Evolutionary conservation across 2,888 invertebrate species (phyloP), one percentile per base, ranked within the genome.

Genomic region (Caenorhabditis becei): DNA sequence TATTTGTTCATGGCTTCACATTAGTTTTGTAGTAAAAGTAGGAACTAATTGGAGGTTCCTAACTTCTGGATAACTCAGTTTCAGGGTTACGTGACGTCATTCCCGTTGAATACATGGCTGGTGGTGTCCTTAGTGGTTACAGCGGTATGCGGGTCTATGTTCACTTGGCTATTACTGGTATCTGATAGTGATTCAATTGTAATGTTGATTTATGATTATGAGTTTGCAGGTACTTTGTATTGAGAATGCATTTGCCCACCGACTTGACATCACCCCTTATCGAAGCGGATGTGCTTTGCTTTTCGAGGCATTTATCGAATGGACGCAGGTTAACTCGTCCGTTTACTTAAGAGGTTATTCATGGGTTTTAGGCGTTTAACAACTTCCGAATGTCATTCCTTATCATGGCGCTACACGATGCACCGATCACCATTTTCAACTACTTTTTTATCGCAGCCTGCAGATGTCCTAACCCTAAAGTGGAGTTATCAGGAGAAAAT

Each of bases 301-400:
- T 23, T 81, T 84, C 32, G 90, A 91, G 67, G 88, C 88, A 16
- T 82, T 90, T 56, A 71, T 87, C 23, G 89, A 88, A 54, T 91
- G 91, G 91, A 69, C 90, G 14, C 90, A 89, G 79, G 84, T 86
- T 18, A 35, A 51, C 53, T 44, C 41, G 23, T 28, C 23, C n/a
- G 28, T 58, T 41, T 28, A 18, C 54, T 41, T 26, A 1, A 24
- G 4, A 32, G 16, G 41, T 37, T 70, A 47, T 11, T 32, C n/a
- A 56, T 32, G 14, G 41, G 14, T 7, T 47, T 47, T 14, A 87
- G 84, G 88, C 88, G 20, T 91, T 91, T 83, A 91, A 91, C 84
- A 91, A 90, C 72, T 91, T 91, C 66, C 87, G 91, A n/a, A 88
- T 91, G 35, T 85, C 89, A 28, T 91, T 91, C 56, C 86, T 91